A percentile compares a stretch with the other conserved stretches of the same genome.
phyloP scores from a whole-genome alignment of 1,140 invertebrate species.

The Eumaeus atala region DNA sequence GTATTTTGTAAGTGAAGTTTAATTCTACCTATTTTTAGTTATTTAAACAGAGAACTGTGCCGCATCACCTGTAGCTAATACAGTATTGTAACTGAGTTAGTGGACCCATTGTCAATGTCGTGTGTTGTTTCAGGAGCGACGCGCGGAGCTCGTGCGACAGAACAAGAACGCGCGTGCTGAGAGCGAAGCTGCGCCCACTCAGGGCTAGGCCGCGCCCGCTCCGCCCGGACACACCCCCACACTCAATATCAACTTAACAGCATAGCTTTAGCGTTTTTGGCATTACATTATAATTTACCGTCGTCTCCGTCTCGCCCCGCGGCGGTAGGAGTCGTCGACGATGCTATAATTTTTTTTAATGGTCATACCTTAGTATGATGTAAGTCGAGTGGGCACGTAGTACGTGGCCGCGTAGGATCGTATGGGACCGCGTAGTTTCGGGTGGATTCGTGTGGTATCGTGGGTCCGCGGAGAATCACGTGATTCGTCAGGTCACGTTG shows the following conservation, averaged over 20 bases:
- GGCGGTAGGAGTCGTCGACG: not conserved
- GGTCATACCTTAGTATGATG: constrained; percentile 7
- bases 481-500: no score
- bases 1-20: no score
- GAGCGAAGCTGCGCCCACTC: constrained; percentile 36
- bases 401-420: not conserved
- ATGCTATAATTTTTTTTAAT: constrained; percentile 2
- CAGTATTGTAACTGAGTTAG: not conserved
- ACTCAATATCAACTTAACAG: not conserved
- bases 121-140: constrained; percentile 80
- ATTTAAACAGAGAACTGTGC: no score
- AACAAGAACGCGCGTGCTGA: constrained; percentile 81
- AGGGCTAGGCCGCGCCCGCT: constrained; percentile 36
- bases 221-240: constrained; percentile 20
- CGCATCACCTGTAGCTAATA: no score
- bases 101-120: not conserved
- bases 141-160: constrained; percentile 88
- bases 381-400: not conserved
- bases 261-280: no score
- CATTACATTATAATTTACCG: no score
- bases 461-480: no score
- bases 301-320: no score
- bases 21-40: no score
- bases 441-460: no score
- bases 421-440: no score